Percentiles rank a stretch among this genome's conserved stretches.
Evolutionary conservation across 2,113 vertebrate species (phyloP).

Genomic region (Pseudois nayaur): DNA sequence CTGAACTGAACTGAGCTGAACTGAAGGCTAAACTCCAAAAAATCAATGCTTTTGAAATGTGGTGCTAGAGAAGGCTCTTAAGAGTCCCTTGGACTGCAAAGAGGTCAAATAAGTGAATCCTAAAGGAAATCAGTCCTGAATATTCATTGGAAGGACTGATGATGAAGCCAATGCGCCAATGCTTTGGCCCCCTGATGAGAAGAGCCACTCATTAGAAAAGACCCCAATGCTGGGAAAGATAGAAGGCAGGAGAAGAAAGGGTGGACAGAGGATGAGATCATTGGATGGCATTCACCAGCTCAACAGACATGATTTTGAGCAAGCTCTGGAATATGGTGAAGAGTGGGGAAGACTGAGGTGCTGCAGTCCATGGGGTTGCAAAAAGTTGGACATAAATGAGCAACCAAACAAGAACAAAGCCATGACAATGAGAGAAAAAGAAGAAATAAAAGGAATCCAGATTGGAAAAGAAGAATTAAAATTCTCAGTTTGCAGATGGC

Average conservation of each 20-base stretch:
- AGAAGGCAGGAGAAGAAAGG: background rate
- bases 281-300: background rate
- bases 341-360: background rate
- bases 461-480: background rate
- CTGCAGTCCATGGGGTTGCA: background rate
- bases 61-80: background rate
- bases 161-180: background rate
- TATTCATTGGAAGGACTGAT: background rate
- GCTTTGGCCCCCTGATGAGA: background rate
- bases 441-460: background rate
- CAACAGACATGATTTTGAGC: background rate
- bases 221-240: background rate
- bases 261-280: background rate
- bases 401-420: background rate
- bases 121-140: background rate
- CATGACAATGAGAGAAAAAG: background rate
- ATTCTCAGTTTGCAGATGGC: background rate
- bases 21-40: background rate
- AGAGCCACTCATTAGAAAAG: background rate
- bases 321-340: background rate
- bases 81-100: background rate
- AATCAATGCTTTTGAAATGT: fast-evolving
- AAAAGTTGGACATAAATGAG: background rate
- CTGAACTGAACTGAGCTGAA: too few relatives aligned
- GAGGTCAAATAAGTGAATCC: background rate